Evolutionary conservation across 2,888 invertebrate genomes (phyloP), one percentile per base, ranked within the genome.

Genomic region (Gymnoscelis rufifasciata): DNA sequence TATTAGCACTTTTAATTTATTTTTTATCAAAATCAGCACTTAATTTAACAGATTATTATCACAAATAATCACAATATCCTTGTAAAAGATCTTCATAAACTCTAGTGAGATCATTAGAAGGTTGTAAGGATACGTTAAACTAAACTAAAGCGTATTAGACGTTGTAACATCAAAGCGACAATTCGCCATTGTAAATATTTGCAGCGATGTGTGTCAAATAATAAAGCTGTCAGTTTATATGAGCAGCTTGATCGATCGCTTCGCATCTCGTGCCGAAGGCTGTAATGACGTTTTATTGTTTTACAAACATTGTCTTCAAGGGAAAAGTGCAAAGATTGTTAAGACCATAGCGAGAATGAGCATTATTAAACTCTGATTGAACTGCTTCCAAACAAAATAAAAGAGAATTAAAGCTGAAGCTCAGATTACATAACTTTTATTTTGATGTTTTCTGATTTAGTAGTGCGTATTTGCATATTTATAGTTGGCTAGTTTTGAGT

Each of bases 171-270:
- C 38, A 55, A 52, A 61, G 57, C 52, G 55, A 41, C 29, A 42
- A 23, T 49, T 48, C 43, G 27, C 61, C 44, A 52, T 33, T 51
- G 60, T 60, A 63, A 74, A 76, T 67, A 71, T 77, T 74, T 61
- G 52, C 51, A 48, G 55, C 57, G 53, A 59, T 61, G 56, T 66
- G 67, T 65, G 59, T 69, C 70, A 82, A 83, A 79, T 79, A 81
- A 71, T 76, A 74, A 79, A 80, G 64, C 57, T 68, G 77, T 74
- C 77, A 60, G 65, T 64, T 72, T 75, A 66, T 77, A 68, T 75
- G 74, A 71, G 75, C 74, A 72, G 57, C 60, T 60, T 73, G 75
- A 83, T 77, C 62, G 83, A 83, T 80, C 57, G 66, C 67, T 51
- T 61, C 70, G 68, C 68, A 64, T 70, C 64, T 62, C 60, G 66